These are phyloP conservation scores for Laticauda laticaudata DNA, from an alignment of 2,113 vertebrate species.

Conservation along the genomic window DNA sequence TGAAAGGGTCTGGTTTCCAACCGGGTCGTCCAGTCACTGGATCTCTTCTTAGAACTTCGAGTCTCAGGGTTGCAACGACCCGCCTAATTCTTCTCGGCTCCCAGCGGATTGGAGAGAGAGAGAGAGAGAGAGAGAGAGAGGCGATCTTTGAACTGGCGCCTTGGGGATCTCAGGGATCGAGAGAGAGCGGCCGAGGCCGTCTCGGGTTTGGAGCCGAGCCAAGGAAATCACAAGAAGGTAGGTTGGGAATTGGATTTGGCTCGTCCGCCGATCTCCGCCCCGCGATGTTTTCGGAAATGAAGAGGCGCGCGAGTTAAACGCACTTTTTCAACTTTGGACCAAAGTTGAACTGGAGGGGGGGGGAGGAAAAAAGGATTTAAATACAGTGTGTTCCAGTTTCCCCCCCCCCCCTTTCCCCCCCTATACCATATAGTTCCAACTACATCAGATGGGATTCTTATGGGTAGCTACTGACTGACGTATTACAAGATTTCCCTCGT, in stretches of 20 bases:
- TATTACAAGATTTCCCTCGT: neutral
- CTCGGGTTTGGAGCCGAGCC: neutral
- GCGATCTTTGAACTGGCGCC: neutral
- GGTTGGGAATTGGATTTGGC: neutral
- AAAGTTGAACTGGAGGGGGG: too few species aligned
- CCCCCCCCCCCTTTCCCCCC: neutral
- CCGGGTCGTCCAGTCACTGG: too few species aligned
- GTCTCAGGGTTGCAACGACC: too few species aligned
- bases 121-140: too few species aligned
- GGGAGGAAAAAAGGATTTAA: neutral
- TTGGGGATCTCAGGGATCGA: neutral
- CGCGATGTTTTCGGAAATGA: accelerated
- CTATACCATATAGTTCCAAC: neutral
- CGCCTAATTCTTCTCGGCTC: too few species aligned
- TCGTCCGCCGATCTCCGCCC: neutral
- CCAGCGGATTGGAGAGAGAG: too few species aligned
- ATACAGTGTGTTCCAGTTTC: neutral
- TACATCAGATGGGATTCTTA: neutral
- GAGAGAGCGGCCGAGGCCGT: neutral
- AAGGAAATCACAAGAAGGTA: neutral
- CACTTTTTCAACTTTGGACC: neutral
- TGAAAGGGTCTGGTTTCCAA: too few species aligned
- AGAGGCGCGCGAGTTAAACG: too few species aligned
- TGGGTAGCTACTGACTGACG: neutral
- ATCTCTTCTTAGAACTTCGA: too few species aligned